Base-by-base conservation (phyloP, 2,888 invertebrate species). In the Strigamia maritima region DNA sequence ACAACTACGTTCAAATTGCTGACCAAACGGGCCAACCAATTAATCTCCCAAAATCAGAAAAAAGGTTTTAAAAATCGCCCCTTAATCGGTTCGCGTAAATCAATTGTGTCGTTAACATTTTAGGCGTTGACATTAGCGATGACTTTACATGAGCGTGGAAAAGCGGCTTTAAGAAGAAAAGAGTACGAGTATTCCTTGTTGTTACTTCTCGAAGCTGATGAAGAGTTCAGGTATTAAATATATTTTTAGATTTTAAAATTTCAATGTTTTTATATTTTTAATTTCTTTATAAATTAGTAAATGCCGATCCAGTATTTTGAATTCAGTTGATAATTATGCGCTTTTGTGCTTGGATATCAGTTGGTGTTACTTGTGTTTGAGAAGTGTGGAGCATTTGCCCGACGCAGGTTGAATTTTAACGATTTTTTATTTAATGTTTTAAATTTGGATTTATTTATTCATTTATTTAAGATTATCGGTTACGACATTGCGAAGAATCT, bases 311-410 rank as follows among this genome's bases (percentile, higher is more conserved):
- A 87, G 89, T 28, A 86, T 93, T 77, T 87, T 94, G 38, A 88
- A 90, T 80, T 86, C 89, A 0, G 93, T 94, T 12, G 94, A 94
- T 86, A 95, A 95, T 86, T 93, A 91, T 86, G 94, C 92, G 0
- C 88, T 94, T 6, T 88, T 94, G 40, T 93, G 94, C 86, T 87
- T 95, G 83, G 94, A 95, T 86, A 92, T 94, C 81, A 91, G 93
- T n/a, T 95, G 95, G 94, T 93, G 94, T 85, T 94, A 94, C 87
- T 88, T 94, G 78, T 91, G 91, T 83, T 88, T 95, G 28, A 90
- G 91, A 85, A 91, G 90, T 84, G 88, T 94, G 49, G 88, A 90
- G 0, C 90, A 92, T 82, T 85, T 92, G 76, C 91, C 91, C 6
- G 93, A 94, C 86, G 94, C 93, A 0, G 85, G 86, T 86, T 16